Conservation (phyloP, 2,113 vertebrate species). For the Catagonus wagneri region DNA sequence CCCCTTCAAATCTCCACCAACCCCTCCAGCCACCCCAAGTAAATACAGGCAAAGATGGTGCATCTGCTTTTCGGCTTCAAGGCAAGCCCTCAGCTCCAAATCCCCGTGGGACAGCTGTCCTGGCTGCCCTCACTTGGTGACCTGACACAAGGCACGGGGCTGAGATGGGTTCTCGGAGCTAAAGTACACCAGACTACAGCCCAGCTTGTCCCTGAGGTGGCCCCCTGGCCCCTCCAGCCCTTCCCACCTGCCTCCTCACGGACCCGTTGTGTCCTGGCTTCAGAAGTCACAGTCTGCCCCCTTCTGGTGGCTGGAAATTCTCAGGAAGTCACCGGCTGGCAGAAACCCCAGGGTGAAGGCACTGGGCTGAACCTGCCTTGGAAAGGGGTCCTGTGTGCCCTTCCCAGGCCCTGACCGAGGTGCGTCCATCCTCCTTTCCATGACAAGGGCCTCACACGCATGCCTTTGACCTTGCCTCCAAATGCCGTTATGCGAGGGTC, state of each 20-base stretch:
- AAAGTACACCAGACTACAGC: neutral
- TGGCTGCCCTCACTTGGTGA: neutral
- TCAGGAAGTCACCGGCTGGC: neutral
- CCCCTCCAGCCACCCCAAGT: neutral
- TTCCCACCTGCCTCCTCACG: neutral
- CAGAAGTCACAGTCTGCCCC: slow-evolving; percentile 77
- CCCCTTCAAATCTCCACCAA: neutral
- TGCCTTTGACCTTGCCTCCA: neutral
- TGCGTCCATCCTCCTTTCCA: neutral
- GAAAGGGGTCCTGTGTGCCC: neutral
- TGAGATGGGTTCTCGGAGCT: neutral
- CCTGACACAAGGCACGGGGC: no score
- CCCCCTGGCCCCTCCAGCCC: neutral
- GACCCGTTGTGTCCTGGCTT: slow-evolving; percentile 48
- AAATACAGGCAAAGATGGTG: neutral
- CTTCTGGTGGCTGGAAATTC: slow-evolving; percentile 77
- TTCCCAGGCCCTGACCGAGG: neutral
- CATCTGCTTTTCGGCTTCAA: neutral
- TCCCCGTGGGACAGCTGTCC: neutral
- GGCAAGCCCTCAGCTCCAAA: neutral
- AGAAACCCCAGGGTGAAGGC: neutral
- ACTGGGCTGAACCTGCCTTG: neutral
- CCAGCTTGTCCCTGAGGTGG: neutral
- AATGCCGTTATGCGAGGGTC: neutral
- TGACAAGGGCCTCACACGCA: accelerated